Percentiles rank a stretch among this genome's conserved stretches.
Conservation (phyloP, 1,140 invertebrate species). For the Solen grandis region DNA sequence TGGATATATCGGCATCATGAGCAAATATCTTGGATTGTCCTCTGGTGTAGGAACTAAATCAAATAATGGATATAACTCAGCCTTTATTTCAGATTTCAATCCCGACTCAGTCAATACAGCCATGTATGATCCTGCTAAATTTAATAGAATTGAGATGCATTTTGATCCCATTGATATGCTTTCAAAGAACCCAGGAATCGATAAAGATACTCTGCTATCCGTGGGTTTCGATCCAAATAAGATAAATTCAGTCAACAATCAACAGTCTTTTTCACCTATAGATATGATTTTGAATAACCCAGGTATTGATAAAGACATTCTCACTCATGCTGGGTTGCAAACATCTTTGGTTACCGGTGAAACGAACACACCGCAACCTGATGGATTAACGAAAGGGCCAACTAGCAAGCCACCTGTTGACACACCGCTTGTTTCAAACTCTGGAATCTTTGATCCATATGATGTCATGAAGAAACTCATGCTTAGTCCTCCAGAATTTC, state of each 20-base stretch:
- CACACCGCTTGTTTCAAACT: neutral
- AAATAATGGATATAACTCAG: neutral
- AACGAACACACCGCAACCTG: conserved; percentile 20
- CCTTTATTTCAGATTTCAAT: conserved; percentile 23
- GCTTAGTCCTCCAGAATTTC: conserved; percentile 17
- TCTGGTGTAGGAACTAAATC: neutral
- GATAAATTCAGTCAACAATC: conserved; percentile 28
- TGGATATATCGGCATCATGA: too few species aligned
- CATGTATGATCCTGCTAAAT: conserved; percentile 29
- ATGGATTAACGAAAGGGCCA: conserved; percentile 8
- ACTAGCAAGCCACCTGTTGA: conserved; percentile 11
- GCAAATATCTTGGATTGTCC: neutral
- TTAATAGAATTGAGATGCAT: conserved; percentile 27
- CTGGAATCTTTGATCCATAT: conserved; percentile 31
- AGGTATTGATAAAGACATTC: conserved; percentile 39
- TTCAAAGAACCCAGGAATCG: conserved; percentile 26
- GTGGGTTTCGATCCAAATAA: conserved; percentile 37
- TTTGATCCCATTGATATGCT: conserved; percentile 46
- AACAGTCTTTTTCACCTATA: conserved; percentile 22
- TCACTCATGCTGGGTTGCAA: neutral
- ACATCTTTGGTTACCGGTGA: conserved; percentile 34
- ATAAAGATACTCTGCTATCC: conserved; percentile 28
- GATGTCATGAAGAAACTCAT: conserved; percentile 24
- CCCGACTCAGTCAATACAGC: conserved; percentile 21
- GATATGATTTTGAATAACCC: conserved; percentile 38